Conservation (phyloP, 2,113 vertebrate species). For the Picathartes gymnocephalus region DNA sequence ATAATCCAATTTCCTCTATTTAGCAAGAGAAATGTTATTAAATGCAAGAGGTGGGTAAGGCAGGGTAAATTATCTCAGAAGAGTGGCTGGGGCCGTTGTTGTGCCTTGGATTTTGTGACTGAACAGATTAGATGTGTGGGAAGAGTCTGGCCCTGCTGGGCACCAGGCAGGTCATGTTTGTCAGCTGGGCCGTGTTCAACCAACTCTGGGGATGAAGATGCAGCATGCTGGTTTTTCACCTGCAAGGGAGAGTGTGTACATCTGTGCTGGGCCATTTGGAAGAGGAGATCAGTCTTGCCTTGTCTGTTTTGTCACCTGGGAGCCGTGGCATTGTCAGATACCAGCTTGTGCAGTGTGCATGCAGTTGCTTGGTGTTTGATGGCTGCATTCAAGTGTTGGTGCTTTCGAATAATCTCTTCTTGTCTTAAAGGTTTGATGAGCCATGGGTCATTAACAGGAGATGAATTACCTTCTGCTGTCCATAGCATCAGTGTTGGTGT, state of each 20-base stretch:
- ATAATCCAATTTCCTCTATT: background rate
- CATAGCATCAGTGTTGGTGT: background rate
- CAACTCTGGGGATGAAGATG: background rate
- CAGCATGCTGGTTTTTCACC: fast-evolving
- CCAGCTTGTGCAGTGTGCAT: fast-evolving
- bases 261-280: background rate
- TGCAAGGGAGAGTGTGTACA: fast-evolving
- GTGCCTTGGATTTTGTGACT: background rate
- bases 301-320: background rate
- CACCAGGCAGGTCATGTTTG: background rate
- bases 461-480: background rate
- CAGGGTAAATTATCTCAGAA: background rate
- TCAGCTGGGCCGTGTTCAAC: background rate
- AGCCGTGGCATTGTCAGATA: background rate
- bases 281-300: background rate
- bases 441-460: background rate
- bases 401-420: background rate
- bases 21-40: background rate
- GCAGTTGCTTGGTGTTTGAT: background rate
- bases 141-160: background rate
- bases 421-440: background rate
- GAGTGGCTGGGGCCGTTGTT: background rate
- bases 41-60: background rate
- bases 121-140: background rate
- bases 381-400: background rate